These are phyloP conservation scores for Phenganax stokvisi DNA, from an alignment of 92 coral and sea anemone genomes.

Conservation along the genomic window DNA sequence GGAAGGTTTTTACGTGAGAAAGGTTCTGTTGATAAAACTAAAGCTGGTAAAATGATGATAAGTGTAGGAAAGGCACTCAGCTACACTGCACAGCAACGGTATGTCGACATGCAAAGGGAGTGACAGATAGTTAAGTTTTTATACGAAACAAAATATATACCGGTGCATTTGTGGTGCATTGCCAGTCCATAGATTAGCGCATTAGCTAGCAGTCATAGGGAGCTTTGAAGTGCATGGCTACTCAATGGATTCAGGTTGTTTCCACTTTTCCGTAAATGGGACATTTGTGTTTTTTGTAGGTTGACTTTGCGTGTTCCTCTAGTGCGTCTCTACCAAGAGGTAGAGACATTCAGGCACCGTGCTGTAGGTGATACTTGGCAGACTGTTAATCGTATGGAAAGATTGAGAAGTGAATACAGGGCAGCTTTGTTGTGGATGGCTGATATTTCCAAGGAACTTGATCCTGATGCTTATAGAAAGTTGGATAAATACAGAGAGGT, in stretches of 20 bases:
- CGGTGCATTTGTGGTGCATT: no score
- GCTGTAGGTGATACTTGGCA: conserved; percentile 88
- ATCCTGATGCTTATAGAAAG: conserved; percentile 91
- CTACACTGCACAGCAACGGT: conserved; percentile 98
- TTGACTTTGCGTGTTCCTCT: conserved; percentile 73
- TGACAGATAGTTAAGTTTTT: not conserved
- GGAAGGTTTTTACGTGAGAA: conserved; percentile 95
- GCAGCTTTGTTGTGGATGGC: conserved; percentile 98
- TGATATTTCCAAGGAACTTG: conserved; percentile 86
- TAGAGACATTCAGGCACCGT: conserved; percentile 88
- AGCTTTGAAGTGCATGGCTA: no score
- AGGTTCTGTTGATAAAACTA: conserved; percentile 91
- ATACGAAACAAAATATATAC: not conserved
- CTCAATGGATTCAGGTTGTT: no score
- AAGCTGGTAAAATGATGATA: conserved; percentile 99
- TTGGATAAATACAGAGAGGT: conserved; percentile 97
- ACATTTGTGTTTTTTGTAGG: not conserved
- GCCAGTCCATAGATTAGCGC: not conserved
- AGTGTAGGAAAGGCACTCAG: conserved; percentile 97
- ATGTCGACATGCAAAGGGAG: not conserved
- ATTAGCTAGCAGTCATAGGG: no score
- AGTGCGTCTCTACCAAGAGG: conserved; percentile 87
- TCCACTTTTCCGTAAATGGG: no score
- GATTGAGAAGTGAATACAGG: conserved; percentile 80
- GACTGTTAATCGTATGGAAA: conserved; percentile 89